Percentiles rank a stretch among this genome's conserved stretches.
These are phyloP conservation scores for Montipora foliosa DNA, from an alignment of 64 coral and sea anemone species.

Conservation along the genomic window DNA sequence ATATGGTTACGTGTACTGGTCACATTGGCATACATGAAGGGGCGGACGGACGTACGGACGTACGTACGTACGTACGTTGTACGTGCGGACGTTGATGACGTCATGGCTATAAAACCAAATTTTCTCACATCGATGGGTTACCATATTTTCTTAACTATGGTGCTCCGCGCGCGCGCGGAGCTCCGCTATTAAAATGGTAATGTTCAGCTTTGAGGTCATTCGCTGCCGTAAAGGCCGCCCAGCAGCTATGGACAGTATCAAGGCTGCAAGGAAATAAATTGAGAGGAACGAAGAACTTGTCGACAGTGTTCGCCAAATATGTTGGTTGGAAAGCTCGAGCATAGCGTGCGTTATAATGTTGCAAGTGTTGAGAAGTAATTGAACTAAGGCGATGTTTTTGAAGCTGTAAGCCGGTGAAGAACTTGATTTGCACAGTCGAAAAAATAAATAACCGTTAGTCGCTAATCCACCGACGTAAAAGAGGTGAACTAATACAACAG, in stretches of 20 bases:
- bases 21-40: no score
- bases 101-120: no score
- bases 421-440: background rate
- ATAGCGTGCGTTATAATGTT: background rate
- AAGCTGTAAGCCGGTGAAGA: background rate
- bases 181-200: background rate
- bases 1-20: no score
- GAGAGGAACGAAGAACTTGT: background rate
- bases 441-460: background rate
- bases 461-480: background rate
- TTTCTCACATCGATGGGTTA: no score
- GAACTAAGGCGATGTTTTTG: background rate
- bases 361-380: slow-evolving; percentile 4
- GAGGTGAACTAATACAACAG: background rate
- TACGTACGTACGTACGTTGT: no score
- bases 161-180: no score
- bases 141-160: no score
- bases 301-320: background rate
- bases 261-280: background rate
- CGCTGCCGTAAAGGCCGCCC: background rate
- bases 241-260: background rate
- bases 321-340: background rate
- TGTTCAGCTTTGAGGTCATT: background rate
- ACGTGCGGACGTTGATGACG: no score
- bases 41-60: no score